Conservation (phyloP, 2,888 invertebrate species). For the Lasioglossum marginatum region DNA sequence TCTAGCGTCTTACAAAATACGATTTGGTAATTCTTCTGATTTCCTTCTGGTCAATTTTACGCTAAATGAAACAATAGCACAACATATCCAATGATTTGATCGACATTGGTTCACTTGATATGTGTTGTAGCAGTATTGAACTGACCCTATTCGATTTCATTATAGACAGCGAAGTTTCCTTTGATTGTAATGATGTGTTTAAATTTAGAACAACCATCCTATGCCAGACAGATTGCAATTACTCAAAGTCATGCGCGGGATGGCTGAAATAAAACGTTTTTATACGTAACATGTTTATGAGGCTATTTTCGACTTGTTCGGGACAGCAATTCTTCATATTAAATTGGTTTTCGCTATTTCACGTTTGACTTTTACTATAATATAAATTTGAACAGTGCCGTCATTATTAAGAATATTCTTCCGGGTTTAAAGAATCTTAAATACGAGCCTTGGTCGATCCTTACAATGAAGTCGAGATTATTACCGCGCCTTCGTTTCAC, state of each 20-base stretch:
- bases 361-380: background rate
- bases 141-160: background rate
- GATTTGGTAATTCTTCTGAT: too few relatives aligned
- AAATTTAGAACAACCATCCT: background rate
- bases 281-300: background rate
- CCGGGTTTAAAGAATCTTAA: too few relatives aligned
- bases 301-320: background rate
- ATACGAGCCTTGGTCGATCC: background rate
- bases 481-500: background rate
- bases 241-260: constrained; percentile 1
- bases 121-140: background rate
- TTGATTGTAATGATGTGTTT: background rate
- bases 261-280: background rate
- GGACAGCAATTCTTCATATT: background rate
- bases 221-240: constrained; percentile 1
- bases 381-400: rapidly evolving
- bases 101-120: background rate
- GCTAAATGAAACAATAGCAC: too few relatives aligned
- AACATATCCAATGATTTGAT: background rate
- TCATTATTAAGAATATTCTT: background rate
- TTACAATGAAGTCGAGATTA: background rate
- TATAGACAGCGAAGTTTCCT: background rate
- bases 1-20: too few relatives aligned
- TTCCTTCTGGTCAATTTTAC: too few relatives aligned
- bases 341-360: background rate